Evolutionary conservation across 1,140 invertebrate genomes (phyloP), one percentile per base, ranked within the genome.

Genomic region (Lepidurus arcticus): DNA sequence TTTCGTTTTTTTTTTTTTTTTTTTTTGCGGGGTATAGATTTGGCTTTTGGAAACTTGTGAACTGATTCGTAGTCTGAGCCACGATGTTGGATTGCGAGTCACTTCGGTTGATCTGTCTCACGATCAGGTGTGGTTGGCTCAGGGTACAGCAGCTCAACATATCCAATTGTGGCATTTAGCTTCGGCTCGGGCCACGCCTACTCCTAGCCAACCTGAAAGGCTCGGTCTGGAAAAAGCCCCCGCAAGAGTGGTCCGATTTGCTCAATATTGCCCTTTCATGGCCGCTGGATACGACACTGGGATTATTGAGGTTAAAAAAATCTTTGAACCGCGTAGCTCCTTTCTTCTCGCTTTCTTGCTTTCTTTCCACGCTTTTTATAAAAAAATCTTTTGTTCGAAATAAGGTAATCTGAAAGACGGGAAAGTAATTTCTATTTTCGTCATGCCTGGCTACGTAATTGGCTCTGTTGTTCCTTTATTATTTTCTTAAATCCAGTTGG

Each of bases 261-360:
- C 78, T 44, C 74, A 45, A 34, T 42, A 78, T 47, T 43, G 65
- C 42, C 73, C 43, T 21, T 74, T 75, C 42, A 73, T 78, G 24
- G 78, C 78, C 7, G 73, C 44, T 43, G 78, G 78, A 73, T 78
- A 78, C 73, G 78, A 78, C 73, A 78, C 43, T 10, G 78, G 78
- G 9, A 74, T 34, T n/a, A 78, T 78, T 44, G 78, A 78, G 47
- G 78, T 78, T 73, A 21, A 76, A 26, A 73, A 42, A 16, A 44
- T 16, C 2, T 42, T 26, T 53, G n/a, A 45, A 10, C 42, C 13
- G 21, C 21, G 53, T 16, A 65, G 9, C 8, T 65, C 21, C 13
- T 65, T 65, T 65, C 13, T 65, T 65, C 21, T 65, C 53, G 53
- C 34, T 65, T 9, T 65, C 53, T 13, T 7, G 16, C 6, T 65